Evolutionary conservation across 2,888 invertebrate genomes (phyloP).

Genomic region (Pelosia muscerda): DNA sequence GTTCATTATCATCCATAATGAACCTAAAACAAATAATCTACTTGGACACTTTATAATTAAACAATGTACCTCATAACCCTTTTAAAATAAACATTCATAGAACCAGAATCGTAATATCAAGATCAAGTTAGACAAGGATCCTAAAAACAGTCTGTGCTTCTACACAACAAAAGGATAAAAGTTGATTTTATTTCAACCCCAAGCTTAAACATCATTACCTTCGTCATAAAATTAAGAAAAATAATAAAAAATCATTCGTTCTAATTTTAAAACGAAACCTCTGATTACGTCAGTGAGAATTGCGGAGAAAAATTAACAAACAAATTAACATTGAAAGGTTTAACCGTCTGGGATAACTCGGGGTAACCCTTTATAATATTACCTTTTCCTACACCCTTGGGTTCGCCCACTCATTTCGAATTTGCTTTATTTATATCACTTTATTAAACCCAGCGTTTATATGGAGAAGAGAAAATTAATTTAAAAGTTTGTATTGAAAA

Average conservation of each 20-base stretch:
- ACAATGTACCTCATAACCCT: background rate
- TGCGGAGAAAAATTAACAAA: constrained; percentile 76
- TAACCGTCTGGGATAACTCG: constrained; percentile 61
- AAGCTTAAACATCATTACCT: constrained; percentile 23
- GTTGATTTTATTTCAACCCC: constrained; percentile 10
- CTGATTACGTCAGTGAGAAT: constrained; percentile 60
- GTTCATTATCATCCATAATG: no score
- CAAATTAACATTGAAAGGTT: constrained; percentile 81
- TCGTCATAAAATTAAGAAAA: constrained; percentile 32
- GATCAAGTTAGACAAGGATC: background rate
- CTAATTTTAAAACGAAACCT: constrained; percentile 53
- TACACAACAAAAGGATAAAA: background rate
- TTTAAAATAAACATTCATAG: background rate
- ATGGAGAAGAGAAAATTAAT: constrained; percentile 13
- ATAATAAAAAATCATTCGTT: constrained; percentile 53
- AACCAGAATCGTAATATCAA: no score
- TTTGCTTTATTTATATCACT: constrained; percentile 51
- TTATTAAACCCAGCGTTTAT: constrained; percentile 40
- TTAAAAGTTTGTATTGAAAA: constrained; percentile 12
- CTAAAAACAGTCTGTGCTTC: background rate
- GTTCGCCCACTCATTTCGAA: constrained; percentile 57
- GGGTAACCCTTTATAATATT: constrained; percentile 75
- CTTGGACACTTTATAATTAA: background rate
- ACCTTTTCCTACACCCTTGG: constrained; percentile 65
- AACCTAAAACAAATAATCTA: no score